Evolutionary conservation across 1,140 invertebrate species (phyloP).

Genomic region (Meteorus sp.): DNA sequence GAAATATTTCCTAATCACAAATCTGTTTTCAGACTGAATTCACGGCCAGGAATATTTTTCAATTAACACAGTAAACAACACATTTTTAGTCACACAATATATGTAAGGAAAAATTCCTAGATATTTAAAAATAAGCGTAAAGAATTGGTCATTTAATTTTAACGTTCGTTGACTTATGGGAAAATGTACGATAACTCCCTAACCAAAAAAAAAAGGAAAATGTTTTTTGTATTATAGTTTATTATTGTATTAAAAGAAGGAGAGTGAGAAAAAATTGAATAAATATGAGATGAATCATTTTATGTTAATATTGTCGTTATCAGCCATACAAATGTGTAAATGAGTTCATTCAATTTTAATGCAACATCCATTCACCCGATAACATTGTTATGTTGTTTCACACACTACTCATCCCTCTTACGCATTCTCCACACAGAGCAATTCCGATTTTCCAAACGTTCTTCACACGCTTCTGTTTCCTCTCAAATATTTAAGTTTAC

Average conservation of each 20-base stretch:
- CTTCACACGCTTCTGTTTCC: constrained; percentile 24
- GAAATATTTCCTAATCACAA: too few species aligned
- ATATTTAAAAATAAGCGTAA: too few species aligned
- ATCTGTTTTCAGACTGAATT: too few species aligned
- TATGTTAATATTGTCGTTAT: constrained; percentile 37
- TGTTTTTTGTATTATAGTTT: constrained; percentile 44
- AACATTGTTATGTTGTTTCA: constrained; percentile 13
- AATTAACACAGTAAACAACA: too few species aligned
- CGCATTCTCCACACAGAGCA: not conserved
- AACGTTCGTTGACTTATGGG: not conserved
- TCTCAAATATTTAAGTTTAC: constrained; percentile 55
- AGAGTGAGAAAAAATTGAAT: constrained; percentile 5
- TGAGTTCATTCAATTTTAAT: constrained; percentile 24
- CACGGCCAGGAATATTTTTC: too few species aligned
- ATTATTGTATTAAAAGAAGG: constrained; percentile 27
- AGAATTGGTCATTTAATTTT: too few species aligned
- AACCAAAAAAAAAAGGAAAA: too few species aligned
- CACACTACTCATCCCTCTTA: constrained; percentile 7
- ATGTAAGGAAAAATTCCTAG: too few species aligned
- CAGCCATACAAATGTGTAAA: constrained; percentile 2
- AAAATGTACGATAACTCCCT: too few species aligned
- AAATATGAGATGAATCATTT: constrained; percentile 42
- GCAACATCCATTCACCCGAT: constrained; percentile 8
- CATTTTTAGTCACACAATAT: too few species aligned
- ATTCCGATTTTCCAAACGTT: not conserved